Conservation (phyloP, 1,140 invertebrate species). For the Laupala kohalensis region DNA sequence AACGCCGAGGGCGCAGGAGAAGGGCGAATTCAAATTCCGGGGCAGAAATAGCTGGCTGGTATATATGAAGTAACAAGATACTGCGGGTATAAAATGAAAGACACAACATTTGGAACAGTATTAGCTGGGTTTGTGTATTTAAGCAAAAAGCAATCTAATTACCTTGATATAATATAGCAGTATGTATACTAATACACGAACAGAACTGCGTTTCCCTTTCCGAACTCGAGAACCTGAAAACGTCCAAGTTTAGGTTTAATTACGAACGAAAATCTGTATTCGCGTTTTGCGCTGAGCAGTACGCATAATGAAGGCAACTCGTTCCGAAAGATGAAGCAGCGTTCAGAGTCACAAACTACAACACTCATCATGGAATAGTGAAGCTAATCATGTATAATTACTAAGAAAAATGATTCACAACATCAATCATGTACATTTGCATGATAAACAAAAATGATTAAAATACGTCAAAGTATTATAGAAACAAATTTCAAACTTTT, state of each 20-base stretch:
- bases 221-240: background rate
- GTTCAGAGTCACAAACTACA: too few relatives aligned
- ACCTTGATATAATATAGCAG: background rate
- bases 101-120: background rate
- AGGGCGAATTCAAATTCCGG: background rate
- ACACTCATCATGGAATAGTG: too few relatives aligned
- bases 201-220: too few relatives aligned
- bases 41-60: background rate
- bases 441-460: too few relatives aligned
- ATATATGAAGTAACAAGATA: background rate
- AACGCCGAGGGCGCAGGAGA: background rate
- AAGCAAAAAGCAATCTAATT: background rate
- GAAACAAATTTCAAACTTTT: too few relatives aligned
- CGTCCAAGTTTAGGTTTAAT: background rate
- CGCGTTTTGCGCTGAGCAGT: background rate
- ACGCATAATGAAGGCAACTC: background rate
- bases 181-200: background rate
- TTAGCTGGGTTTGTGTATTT: background rate
- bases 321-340: background rate
- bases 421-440: too few relatives aligned
- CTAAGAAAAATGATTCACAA: too few relatives aligned
- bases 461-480: too few relatives aligned
- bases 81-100: background rate
- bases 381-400: too few relatives aligned
- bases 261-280: background rate